Evolutionary conservation across 2,888 invertebrate genomes (phyloP).

Genomic region (Pimpla rufipes): DNA sequence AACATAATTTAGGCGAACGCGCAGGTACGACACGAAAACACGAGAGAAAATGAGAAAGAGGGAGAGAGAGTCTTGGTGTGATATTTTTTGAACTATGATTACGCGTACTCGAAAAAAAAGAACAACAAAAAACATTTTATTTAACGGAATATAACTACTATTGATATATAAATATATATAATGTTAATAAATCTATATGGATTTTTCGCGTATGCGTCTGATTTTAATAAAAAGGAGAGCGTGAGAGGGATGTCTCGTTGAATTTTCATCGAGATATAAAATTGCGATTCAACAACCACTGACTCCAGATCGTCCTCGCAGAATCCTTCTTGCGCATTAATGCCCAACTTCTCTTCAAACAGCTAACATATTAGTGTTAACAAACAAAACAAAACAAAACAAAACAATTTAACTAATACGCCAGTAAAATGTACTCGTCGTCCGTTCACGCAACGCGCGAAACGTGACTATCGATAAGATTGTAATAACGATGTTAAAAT

Average conservation of each 20-base stretch:
- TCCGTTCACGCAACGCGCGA: slow-evolving; percentile 55
- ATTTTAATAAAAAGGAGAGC: slow-evolving; percentile 55
- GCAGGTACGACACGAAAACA: slow-evolving; percentile 45
- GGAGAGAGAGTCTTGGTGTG: slow-evolving; percentile 60
- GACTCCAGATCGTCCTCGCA: slow-evolving; percentile 10
- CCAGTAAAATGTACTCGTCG: slow-evolving; percentile 66
- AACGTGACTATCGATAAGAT: slow-evolving; percentile 66
- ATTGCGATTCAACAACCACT: slow-evolving; percentile 20
- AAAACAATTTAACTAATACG: slow-evolving; percentile 52
- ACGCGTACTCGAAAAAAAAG: slow-evolving; percentile 56
- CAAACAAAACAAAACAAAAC: slow-evolving; percentile 31
- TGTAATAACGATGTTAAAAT: slow-evolving; percentile 68
- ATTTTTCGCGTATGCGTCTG: slow-evolving; percentile 60
- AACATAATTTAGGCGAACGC: slow-evolving; percentile 62
- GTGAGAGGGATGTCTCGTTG: slow-evolving; percentile 39
- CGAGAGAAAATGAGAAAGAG: slow-evolving; percentile 25
- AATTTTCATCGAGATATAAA: slow-evolving; percentile 9
- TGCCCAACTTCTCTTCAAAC: slow-evolving; percentile 57
- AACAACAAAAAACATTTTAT: slow-evolving; percentile 49
- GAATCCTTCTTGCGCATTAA: slow-evolving; percentile 37
- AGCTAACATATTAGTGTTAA: slow-evolving; percentile 56
- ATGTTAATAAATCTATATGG: slow-evolving; percentile 66
- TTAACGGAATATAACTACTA: slow-evolving; percentile 56
- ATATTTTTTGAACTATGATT: slow-evolving; percentile 68
- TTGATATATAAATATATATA: slow-evolving; percentile 49